Percentiles rank a stretch among this genome's conserved stretches.
Conservation (phyloP, 2,888 invertebrate genomes). For the Cremastinae sp. region DNA sequence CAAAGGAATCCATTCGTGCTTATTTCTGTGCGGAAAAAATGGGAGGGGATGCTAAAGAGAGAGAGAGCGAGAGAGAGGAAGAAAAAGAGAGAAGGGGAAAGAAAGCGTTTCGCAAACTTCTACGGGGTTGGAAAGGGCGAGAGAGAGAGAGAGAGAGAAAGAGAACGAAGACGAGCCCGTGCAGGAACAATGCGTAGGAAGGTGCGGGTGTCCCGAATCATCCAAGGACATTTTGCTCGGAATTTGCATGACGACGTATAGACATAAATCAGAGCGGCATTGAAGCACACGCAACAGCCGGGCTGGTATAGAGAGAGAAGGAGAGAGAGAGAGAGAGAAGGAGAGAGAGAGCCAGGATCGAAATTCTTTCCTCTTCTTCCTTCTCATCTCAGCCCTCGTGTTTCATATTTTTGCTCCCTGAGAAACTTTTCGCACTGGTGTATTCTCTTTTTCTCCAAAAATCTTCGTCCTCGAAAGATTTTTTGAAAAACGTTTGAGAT, state of each 20-base stretch:
- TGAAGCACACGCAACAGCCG: constrained; percentile 16
- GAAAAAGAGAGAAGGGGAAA: constrained; percentile 64
- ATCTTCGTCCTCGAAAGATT: too few species aligned
- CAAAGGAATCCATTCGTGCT: constrained; percentile 40
- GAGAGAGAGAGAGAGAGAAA: constrained; percentile 5
- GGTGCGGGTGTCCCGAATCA: constrained; percentile 39
- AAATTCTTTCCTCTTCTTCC: too few species aligned
- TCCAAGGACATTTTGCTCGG: constrained; percentile 44
- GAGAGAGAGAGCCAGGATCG: neutral
- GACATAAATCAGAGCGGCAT: constrained; percentile 55
- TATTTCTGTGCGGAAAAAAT: neutral
- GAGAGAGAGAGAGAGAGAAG: constrained; percentile 17
- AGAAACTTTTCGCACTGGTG: too few species aligned
- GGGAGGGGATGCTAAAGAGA: neutral
- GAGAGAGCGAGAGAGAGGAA: constrained; percentile 33
- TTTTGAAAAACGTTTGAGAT: too few species aligned
- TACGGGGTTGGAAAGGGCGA: constrained; percentile 1
- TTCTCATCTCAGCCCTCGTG: neutral
- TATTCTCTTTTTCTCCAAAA: too few species aligned
- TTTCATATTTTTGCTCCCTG: too few species aligned
- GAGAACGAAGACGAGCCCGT: constrained; percentile 26
- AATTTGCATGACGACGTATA: constrained; percentile 52
- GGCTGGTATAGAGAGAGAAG: constrained; percentile 35
- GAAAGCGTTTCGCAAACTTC: constrained; percentile 43
- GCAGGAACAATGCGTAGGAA: constrained; percentile 42